A percentile compares a stretch with the other conserved stretches of the same genome.
phyloP scores from a whole-genome alignment of 64 coral and sea anemone species.

The Actinia tenebrosa region DNA sequence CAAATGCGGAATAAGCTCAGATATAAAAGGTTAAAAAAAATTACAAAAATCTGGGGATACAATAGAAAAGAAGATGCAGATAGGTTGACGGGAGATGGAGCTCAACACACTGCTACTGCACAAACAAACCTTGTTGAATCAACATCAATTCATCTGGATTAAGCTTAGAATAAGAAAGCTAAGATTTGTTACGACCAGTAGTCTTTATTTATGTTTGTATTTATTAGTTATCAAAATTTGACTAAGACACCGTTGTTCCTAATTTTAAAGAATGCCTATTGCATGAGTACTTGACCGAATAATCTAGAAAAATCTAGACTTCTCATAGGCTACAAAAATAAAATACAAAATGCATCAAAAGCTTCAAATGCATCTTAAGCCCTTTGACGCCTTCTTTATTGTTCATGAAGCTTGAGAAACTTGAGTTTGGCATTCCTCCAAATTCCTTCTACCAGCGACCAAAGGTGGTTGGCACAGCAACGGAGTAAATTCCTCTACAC shows the following conservation, averaged over 20 bases:
- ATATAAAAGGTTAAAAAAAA: too few species aligned
- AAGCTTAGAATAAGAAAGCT: too few species aligned
- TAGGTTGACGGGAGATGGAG: too few species aligned
- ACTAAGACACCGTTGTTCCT: neutral
- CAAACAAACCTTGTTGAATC: too few species aligned
- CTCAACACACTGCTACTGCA: too few species aligned
- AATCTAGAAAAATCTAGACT: neutral
- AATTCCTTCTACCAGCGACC: neutral
- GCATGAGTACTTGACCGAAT: neutral
- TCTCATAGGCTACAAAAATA: neutral
- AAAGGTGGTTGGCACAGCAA: constrained; percentile 5
- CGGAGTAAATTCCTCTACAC: constrained; percentile 3
- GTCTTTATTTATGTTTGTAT: too few species aligned
- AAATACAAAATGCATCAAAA: neutral
- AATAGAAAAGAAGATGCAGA: too few species aligned
- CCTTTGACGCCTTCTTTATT: neutral
- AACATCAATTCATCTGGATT: too few species aligned
- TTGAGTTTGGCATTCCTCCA: constrained; percentile 9
- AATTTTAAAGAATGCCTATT: neutral
- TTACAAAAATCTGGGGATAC: too few species aligned
- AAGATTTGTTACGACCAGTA: too few species aligned
- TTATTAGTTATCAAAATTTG: too few species aligned
- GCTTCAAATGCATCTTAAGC: neutral
- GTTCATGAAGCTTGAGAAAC: neutral
- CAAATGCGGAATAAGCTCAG: too few species aligned